Base-by-base conservation (phyloP, 2,888 invertebrate species). In the Tenodera sinensis region DNA sequence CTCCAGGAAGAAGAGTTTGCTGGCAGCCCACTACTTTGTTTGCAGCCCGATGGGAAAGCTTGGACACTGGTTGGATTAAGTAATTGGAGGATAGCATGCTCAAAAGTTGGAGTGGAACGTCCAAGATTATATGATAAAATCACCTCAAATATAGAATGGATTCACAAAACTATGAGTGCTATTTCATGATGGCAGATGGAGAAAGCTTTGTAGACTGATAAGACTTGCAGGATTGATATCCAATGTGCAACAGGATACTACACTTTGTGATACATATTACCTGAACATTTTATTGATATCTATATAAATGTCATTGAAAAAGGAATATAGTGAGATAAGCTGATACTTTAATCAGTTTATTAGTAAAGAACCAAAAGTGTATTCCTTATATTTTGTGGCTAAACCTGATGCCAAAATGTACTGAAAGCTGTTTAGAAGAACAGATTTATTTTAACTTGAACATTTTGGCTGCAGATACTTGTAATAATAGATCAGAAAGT, bases 31-130 rank as follows among this genome's bases (percentile, higher is more conserved):
- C 96, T 98, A 94, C 95, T 97, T 92, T 98, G 98, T 92, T 95
- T 97, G 30, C 95, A 96, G 91, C 94, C 95, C 0, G 95, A 96
- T 91, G 95, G 95, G 42, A 96, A 83, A 27, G 84, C 90, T 15
- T 98, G 98, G 98, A 96, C 96, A 0, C 93, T 98, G 83, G 94
- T 96, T 47, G 98, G 98, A 0, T 96, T 98, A 3, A 96, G 97
- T 88, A 97, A 97, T 89, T 97, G 97, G 97, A 95, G 97, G 90
- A 97, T 98, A 91, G 97, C 97, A 1, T 98, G 97, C 92, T 96
- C 96, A 0, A 96, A 96, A 91, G 95, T 95, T 84, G 97, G 97
- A 12, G 94, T 96, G 84, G 97, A 97, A 88, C 93, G 97, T 91
- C 97, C 97, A 0, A 94, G 97, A 91, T 96, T 97, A 93, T 97